These are phyloP conservation scores for Drosophila nr. fundita DNA, from an alignment of 2,888 invertebrate genomes.

Conservation along the genomic window DNA sequence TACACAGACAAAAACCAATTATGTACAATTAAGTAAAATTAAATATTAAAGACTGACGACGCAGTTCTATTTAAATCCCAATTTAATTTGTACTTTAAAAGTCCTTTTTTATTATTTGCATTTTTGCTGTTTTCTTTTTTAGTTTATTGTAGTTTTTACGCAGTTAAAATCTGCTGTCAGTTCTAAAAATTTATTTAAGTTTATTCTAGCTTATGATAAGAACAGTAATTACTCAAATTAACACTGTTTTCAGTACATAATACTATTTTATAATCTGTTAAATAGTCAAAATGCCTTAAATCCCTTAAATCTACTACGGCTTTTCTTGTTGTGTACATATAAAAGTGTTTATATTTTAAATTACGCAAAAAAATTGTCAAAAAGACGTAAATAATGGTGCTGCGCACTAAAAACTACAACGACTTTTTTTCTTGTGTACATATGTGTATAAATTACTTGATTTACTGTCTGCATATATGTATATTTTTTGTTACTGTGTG, in stretches of 20 bases:
- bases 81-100: not conserved
- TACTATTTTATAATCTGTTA: not conserved
- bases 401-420: not conserved
- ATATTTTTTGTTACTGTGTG: not conserved
- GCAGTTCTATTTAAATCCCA: not conserved
- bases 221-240: not conserved
- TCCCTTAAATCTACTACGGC: not conserved
- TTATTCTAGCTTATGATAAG: not conserved
- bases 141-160: not conserved
- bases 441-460: conserved; percentile 18
- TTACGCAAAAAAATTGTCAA: not conserved
- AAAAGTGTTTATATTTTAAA: not conserved
- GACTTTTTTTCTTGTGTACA: not conserved
- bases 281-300: not conserved
- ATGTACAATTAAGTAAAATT: not conserved
- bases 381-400: not conserved
- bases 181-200: not conserved
- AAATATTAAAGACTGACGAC: not conserved
- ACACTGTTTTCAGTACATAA: not conserved
- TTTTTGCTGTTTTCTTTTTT: not conserved
- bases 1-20: not conserved
- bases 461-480: not conserved
- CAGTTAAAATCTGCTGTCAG: not conserved
- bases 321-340: not conserved
- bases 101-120: not conserved